These are phyloP conservation scores for Carpatolechia fugitivella DNA, from an alignment of 2,888 invertebrate genomes.

Conservation along the genomic window DNA sequence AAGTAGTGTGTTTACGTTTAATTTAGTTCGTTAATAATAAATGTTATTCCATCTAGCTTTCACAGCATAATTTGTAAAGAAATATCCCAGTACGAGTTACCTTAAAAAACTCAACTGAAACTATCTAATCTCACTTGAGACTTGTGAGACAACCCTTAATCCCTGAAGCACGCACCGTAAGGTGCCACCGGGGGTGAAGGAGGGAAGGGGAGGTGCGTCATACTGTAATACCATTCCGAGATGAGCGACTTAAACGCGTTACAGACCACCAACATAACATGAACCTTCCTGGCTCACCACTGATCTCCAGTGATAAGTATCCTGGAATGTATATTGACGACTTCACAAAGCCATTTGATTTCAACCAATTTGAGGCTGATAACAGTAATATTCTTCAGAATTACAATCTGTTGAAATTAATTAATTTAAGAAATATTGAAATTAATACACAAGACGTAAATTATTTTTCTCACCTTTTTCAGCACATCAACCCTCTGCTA, in stretches of 20 bases:
- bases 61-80: too few relatives aligned
- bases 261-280: conserved; percentile 49
- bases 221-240: conserved; percentile 75
- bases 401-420: too few relatives aligned
- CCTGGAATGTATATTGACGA: background rate
- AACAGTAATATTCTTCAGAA: too few relatives aligned
- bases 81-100: background rate
- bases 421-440: too few relatives aligned
- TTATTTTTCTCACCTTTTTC: too few relatives aligned
- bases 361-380: too few relatives aligned
- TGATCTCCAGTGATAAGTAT: background rate
- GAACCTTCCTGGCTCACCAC: conserved; percentile 32
- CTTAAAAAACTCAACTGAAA: background rate
- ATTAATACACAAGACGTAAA: too few relatives aligned
- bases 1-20: too few relatives aligned
- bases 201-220: conserved; percentile 45
- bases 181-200: conserved; percentile 43
- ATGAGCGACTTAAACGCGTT: conserved; percentile 76
- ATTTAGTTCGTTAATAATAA: too few relatives aligned
- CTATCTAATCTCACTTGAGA: background rate
- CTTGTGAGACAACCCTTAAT: conserved; percentile 58
- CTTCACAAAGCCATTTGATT: too few relatives aligned
- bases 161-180: conserved; percentile 49
- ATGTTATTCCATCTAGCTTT: too few relatives aligned
- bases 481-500: too few relatives aligned